Percentiles rank a stretch among this genome's conserved stretches.
Conservation (phyloP, 2,888 invertebrate species). For the Venusia cambrica region DNA sequence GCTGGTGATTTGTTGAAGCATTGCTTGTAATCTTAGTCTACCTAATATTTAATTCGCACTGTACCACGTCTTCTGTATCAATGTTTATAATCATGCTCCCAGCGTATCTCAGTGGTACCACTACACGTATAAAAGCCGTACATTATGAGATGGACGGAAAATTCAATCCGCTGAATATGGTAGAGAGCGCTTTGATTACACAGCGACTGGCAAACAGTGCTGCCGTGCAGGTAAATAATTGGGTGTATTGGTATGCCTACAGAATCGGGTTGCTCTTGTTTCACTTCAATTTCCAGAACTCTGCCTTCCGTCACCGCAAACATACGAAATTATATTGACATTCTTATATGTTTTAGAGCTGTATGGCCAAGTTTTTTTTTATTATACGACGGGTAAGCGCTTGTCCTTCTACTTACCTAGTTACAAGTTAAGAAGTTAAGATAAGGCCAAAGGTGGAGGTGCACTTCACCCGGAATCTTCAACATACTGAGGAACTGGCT, state of each 20-base stretch:
- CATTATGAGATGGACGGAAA: constrained; percentile 53
- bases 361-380: too few relatives aligned
- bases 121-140: constrained; percentile 43
- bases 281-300: constrained; percentile 29
- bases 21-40: too few relatives aligned
- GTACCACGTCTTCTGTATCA: too few relatives aligned
- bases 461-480: too few relatives aligned
- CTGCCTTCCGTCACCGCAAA: constrained; percentile 4
- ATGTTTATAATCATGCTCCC: constrained; percentile 11
- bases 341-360: too few relatives aligned
- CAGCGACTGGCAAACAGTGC: constrained; percentile 40
- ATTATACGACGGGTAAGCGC: too few relatives aligned
- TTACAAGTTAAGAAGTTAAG: too few relatives aligned
- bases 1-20: too few relatives aligned
- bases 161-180: constrained; percentile 49
- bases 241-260: constrained; percentile 37
- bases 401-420: too few relatives aligned
- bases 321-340: constrained; percentile 9
- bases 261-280: constrained; percentile 38
- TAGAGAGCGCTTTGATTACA: constrained; percentile 50
- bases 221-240: constrained; percentile 49
- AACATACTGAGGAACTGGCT: too few relatives aligned
- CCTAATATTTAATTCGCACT: too few relatives aligned
- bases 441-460: too few relatives aligned
- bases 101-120: constrained; percentile 13